phyloP scores from a whole-genome alignment of 2,888 invertebrate genomes.

The Dryobotodes eremita region DNA sequence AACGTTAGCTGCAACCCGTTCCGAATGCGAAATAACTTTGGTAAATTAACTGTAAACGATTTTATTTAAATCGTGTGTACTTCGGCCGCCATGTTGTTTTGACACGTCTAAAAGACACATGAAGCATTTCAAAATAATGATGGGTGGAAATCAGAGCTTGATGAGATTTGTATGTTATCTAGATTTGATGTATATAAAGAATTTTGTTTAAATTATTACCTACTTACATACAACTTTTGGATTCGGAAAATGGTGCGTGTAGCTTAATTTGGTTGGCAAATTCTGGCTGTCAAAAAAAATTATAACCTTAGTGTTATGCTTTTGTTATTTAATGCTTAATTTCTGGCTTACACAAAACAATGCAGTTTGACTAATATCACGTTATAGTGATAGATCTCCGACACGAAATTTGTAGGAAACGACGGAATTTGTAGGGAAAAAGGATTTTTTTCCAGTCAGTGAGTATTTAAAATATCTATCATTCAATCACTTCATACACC shows the following conservation, averaged over 20 bases:
- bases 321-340: no score
- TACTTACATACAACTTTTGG: background rate
- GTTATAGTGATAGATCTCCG: background rate
- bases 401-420: background rate
- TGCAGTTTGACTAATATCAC: background rate
- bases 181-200: background rate
- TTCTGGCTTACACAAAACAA: background rate
- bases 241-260: background rate
- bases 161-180: background rate
- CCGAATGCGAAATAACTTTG: slow-evolving; percentile 38
- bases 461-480: background rate
- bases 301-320: background rate
- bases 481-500: slow-evolving; percentile 14
- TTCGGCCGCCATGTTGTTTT: background rate
- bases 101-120: background rate
- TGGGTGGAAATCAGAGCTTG: background rate
- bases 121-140: background rate
- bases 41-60: slow-evolving; percentile 35
- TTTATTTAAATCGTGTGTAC: slow-evolving; percentile 25
- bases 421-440: background rate
- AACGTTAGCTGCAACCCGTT: slow-evolving; percentile 33
- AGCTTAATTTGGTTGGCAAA: background rate
- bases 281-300: no score
- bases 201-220: background rate
- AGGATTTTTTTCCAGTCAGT: background rate